Percentiles rank a stretch among this genome's conserved stretches.
Conservation (phyloP, 1,140 invertebrate genomes). For the Dryas iulia region DNA sequence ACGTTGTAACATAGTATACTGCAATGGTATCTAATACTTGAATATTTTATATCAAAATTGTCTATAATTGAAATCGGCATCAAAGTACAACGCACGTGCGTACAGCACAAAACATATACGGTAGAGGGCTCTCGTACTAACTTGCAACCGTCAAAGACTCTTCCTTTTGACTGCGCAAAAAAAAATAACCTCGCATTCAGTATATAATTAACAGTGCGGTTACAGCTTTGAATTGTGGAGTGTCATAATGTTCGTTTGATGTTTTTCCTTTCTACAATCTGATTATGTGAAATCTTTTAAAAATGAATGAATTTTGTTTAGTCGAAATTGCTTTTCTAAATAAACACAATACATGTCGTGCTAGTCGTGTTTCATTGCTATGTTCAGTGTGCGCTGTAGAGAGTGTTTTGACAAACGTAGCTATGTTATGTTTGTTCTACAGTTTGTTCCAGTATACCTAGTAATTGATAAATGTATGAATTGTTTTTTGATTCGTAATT, state of each 20-base stretch:
- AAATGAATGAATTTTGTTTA: background rate
- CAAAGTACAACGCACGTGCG: conserved; percentile 51
- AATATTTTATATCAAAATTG: background rate
- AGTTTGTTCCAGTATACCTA: no score
- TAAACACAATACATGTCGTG: background rate
- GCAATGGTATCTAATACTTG: background rate
- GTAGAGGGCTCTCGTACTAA: conserved; percentile 53
- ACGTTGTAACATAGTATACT: no score
- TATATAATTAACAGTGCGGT: conserved; percentile 71
- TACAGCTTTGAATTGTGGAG: conserved; percentile 66
- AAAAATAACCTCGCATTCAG: conserved; percentile 49
- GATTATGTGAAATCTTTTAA: conserved; percentile 32
- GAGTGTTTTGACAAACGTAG: no score
- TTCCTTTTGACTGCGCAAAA: conserved; percentile 70
- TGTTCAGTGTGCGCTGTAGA: no score
- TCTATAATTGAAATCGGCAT: conserved; percentile 26
- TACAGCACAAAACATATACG: conserved; percentile 52
- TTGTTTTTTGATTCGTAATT: no score
- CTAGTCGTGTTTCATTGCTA: background rate
- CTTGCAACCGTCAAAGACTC: conserved; percentile 65
- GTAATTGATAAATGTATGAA: no score
- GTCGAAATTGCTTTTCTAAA: background rate
- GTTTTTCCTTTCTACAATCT: conserved; percentile 44
- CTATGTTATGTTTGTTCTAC: no score
- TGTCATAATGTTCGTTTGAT: conserved; percentile 61